Evolutionary conservation across 1,140 invertebrate genomes (phyloP), one percentile per base, ranked within the genome.

Genomic region (Chlorops oryzae): DNA sequence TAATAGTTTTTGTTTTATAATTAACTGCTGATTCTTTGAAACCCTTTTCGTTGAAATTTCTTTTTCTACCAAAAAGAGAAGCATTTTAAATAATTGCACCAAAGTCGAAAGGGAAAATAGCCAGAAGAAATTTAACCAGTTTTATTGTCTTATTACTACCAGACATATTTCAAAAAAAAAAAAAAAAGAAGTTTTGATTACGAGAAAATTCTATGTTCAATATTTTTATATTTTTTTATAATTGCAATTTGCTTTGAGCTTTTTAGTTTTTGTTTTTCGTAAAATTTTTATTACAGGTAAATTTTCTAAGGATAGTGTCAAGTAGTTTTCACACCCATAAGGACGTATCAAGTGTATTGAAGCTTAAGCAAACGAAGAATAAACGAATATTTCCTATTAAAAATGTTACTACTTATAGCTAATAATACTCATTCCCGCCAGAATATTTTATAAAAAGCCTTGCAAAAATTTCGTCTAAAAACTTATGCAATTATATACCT

Each of bases 221-320:
- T 32, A 9, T 10, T 32, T 39, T 47, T 47, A 15, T n/a, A 15
- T 47, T 43, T 22, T 47, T 32, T 10, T 38, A 46, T 46, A 46
- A 23, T 22, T 17, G 17, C 12, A 35, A 39, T 38, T 20, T 37
- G 18, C n/a, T 2, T 28, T 18, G 20, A 23, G 23, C 22, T 12
- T 38, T 13, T n/a, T 39, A 9, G 28, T 24, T 47, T 22, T 38
- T 24, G 5, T 3, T 49, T 41, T 27, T 15, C 2, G 5, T 40
- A 21, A 50, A 38, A 37, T 15, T 37, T 21, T 37, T 35, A 20
- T 23, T 47, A 34, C 18, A 46, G 23, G 15, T 18, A 46, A 34
- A 34, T 25, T 15, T n/a, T 27, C 9, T 10, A 35, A 43, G 20
- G 35, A 27, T 32, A 21, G 17, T 45, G 10, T 45, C 42, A 45